Base-by-base conservation (phyloP, 2,888 invertebrate species). In the Eudasyphora cyanicolor region DNA sequence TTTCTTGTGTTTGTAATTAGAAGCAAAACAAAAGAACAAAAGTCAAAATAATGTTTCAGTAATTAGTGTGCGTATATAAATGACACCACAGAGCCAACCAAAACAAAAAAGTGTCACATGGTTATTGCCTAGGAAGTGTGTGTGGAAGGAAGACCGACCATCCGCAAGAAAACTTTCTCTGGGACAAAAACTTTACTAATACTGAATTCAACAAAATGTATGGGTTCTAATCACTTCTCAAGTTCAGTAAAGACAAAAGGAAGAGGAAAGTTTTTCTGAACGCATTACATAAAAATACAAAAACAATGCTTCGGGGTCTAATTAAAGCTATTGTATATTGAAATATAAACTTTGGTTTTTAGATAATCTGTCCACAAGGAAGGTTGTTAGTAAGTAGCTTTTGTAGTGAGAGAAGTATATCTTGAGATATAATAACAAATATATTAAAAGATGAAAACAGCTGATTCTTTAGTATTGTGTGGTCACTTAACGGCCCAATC, bases 1-100 rank as follows among this genome's bases (percentile, higher is more conserved):
- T 80, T 76, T 74, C 70, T 14, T 24, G 49, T 64, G 69, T 32
- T 27, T 75, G 45, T 84, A 84, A 78, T 80, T 80, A 75, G 70
- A 29, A 29, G 3, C 35, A 35, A 57, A 73, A n/a, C n/a, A n/a
- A n/a, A n/a, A n/a, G n/a, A 38, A 27, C 17, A 27, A 35, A 73
- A 32, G 14, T 32, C 27, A 12, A 38, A 21, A 6, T 42, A 38
- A 67, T 67, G 24, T 67, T 35, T 60, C 29, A 7, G 67, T 42
- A 67, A 67, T 67, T 67, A 67, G 67, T 67, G 21, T 29, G 60
- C 17, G 29, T 60, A n/a, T 14, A 29, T 29, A 60, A 60, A 60
- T 60, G 60, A 60, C 60, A 60, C 60, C 32, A 32, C 8, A 32
- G 32, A 45, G n/a, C 27, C 19, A 32, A 49, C n/a, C 17, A 19